These are phyloP conservation scores for Hanleya hanleyi DNA, from an alignment of 2,888 invertebrate species.

Conservation along the genomic window DNA sequence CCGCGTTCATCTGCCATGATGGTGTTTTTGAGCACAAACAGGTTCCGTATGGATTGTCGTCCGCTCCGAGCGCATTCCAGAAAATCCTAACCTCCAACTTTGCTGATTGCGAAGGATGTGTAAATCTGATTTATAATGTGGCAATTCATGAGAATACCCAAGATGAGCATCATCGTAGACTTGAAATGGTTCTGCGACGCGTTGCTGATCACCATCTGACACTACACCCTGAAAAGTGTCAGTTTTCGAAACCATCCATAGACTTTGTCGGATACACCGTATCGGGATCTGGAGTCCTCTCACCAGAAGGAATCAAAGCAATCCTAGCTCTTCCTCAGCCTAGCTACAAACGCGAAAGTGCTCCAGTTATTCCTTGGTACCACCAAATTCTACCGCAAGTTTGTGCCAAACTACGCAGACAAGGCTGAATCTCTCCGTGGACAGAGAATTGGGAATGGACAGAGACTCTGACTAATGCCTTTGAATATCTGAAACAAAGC, in stretches of 20 bases:
- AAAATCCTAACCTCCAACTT: background rate
- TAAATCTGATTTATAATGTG: background rate
- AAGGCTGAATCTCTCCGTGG: background rate
- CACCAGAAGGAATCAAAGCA: background rate
- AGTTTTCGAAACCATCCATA: too few relatives aligned
- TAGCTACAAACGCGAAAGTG: background rate
- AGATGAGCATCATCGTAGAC: too few relatives aligned
- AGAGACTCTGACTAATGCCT: too few relatives aligned
- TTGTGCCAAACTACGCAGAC: background rate
- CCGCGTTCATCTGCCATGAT: background rate
- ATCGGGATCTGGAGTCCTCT: background rate
- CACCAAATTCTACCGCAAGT: background rate
- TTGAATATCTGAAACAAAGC: background rate
- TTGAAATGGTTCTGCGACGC: too few relatives aligned
- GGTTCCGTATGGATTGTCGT: background rate
- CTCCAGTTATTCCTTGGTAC: background rate
- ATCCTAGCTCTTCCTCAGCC: background rate
- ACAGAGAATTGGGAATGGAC: too few relatives aligned
- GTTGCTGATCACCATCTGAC: too few relatives aligned
- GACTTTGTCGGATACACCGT: background rate
- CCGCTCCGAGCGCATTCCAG: background rate
- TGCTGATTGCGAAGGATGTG: background rate
- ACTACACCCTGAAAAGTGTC: too few relatives aligned
- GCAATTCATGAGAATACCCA: too few relatives aligned
- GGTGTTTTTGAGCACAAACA: background rate